Conservation (phyloP, 2,888 invertebrate species). For the Odontomyia ornata region DNA sequence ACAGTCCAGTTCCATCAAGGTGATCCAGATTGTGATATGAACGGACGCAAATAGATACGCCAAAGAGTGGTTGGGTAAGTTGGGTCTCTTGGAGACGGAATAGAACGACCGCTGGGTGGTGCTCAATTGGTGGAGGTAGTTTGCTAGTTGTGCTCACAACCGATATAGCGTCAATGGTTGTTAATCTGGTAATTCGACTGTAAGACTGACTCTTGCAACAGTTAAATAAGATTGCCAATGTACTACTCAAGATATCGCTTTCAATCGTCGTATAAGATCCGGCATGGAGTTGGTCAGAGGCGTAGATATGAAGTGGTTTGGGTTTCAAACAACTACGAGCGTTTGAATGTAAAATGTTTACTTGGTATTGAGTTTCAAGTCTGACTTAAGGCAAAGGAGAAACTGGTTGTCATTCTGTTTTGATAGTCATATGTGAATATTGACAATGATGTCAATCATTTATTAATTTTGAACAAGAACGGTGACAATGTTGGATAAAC, state of each 20-base stretch:
- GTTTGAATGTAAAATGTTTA: too few relatives aligned
- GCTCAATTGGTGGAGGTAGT: neutral
- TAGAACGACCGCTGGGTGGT: neutral
- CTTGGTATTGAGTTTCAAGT: too few relatives aligned
- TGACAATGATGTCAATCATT: too few relatives aligned
- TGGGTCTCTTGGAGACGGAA: neutral
- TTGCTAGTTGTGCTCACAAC: neutral
- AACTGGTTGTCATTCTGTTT: too few relatives aligned
- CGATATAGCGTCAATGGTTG: neutral
- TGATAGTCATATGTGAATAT: too few relatives aligned
- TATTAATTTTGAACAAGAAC: too few relatives aligned
- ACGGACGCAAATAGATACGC: conserved; percentile 14
- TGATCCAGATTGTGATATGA: conserved; percentile 28
- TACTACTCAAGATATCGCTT: neutral
- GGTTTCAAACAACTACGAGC: too few relatives aligned
- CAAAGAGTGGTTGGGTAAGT: neutral
- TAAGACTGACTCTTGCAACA: neutral
- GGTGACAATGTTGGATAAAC: too few relatives aligned
- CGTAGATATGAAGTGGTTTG: neutral
- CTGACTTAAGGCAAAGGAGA: too few relatives aligned
- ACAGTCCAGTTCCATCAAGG: conserved; percentile 41
- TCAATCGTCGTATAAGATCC: neutral
- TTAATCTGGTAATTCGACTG: conserved; percentile 37
- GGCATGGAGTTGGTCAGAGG: neutral
- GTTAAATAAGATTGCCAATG: neutral